These are phyloP conservation scores for Atopsyche davidsoni DNA, from an alignment of 1,140 invertebrate genomes.

Conservation along the genomic window DNA sequence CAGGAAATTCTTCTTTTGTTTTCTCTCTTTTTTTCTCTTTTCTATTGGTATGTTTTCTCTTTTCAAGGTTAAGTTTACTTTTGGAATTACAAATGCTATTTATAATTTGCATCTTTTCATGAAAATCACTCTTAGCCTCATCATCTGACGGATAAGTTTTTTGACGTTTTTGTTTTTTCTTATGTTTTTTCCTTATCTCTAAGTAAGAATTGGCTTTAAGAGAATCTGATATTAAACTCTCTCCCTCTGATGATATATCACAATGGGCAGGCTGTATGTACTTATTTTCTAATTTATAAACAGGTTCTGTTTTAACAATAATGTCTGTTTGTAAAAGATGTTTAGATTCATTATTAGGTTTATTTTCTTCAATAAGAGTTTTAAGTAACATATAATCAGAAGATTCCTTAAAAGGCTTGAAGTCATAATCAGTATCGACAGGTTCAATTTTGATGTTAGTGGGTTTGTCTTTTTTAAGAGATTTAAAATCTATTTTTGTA, in stretches of 20 bases:
- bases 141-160: conserved; percentile 60
- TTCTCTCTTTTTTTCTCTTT: conserved; percentile 69
- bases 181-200: conserved; percentile 67
- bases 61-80: conserved; percentile 49
- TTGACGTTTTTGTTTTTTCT: conserved; percentile 75
- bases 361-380: conserved; percentile 15
- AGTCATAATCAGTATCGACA: conserved; percentile 30
- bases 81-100: conserved; percentile 30
- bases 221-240: conserved; percentile 37
- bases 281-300: conserved; percentile 13
- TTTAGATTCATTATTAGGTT: conserved; percentile 14
- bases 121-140: conserved; percentile 40
- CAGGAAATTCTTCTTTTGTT: conserved; percentile 54
- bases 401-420: conserved; percentile 6
- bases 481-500: conserved; percentile 26
- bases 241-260: conserved; percentile 52
- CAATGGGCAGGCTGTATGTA: conserved; percentile 29
- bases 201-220: conserved; percentile 33
- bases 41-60: conserved; percentile 58
- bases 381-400: background rate
- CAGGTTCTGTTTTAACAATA: conserved; percentile 23
- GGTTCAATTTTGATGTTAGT: conserved; percentile 42
- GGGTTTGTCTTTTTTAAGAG: conserved; percentile 35
- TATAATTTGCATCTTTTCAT: conserved; percentile 27
- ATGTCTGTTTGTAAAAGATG: conserved; percentile 15